These are phyloP conservation scores for Dinomys branickii DNA, from an alignment of 2,113 vertebrate genomes.

Conservation along the genomic window DNA sequence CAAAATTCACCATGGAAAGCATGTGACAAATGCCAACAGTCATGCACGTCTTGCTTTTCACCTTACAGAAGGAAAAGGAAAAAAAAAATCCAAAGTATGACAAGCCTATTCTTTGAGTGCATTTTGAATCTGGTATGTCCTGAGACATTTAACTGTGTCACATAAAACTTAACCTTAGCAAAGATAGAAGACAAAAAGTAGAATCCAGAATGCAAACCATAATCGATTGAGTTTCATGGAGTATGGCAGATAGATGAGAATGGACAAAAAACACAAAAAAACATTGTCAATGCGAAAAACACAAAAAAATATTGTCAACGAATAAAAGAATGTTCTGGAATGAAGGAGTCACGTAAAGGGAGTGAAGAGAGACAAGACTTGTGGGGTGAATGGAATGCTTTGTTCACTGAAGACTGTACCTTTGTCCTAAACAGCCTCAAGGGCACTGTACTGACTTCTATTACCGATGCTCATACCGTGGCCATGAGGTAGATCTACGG, in stretches of 20 bases:
- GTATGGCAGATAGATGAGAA: background rate
- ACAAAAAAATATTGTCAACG: background rate
- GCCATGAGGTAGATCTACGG: background rate
- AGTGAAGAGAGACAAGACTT: background rate
- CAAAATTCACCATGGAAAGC: background rate
- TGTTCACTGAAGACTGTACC: slow-evolving; percentile 41
- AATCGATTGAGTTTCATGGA: background rate
- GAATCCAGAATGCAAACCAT: background rate
- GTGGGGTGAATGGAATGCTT: background rate
- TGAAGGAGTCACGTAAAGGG: background rate
- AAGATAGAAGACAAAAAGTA: background rate
- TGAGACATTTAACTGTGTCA: background rate
- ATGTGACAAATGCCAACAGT: background rate
- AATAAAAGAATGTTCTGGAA: background rate
- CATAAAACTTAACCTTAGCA: background rate
- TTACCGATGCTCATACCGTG: background rate
- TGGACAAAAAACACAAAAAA: background rate
- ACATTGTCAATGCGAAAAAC: no score
- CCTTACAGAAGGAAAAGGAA: slow-evolving; percentile 6
- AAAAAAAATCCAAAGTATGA: background rate
- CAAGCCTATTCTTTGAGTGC: background rate
- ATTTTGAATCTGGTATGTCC: background rate
- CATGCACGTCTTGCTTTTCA: slow-evolving; percentile 51
- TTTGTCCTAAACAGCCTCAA: slow-evolving; percentile 59
- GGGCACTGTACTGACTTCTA: background rate